Percentiles rank a stretch among this genome's conserved stretches.
phyloP scores from a whole-genome alignment of 2,113 vertebrate species.

The Ranitomeya imitator region DNA sequence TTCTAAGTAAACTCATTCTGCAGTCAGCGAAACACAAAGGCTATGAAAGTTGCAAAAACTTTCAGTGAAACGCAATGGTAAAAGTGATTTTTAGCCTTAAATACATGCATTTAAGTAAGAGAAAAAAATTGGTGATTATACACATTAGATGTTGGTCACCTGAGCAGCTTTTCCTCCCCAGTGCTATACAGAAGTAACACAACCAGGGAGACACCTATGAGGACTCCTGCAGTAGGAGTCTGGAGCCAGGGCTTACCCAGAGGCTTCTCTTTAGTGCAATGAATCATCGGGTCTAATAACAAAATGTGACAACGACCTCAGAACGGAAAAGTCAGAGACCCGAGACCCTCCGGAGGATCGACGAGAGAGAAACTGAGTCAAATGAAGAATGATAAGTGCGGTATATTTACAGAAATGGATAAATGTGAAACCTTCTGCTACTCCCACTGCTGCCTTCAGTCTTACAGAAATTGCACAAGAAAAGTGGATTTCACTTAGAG shows the following conservation, averaged over 20 bases:
- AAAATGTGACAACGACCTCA: constrained; percentile 2
- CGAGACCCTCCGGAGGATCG: not conserved
- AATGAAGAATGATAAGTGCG: constrained; percentile 6
- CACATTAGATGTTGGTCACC: not conserved
- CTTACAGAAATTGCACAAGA: not conserved
- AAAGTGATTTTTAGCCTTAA: not conserved
- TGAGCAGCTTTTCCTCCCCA: no score
- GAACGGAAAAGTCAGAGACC: constrained; percentile 48
- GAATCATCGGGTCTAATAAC: constrained; percentile 18
- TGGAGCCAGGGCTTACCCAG: constrained; percentile 23
- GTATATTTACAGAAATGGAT: not conserved
- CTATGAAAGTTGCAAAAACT: no score
- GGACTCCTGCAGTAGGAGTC: not conserved
- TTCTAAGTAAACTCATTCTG: no score
- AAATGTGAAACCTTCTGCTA: constrained; percentile 14
- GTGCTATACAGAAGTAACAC: no score
- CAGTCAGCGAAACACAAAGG: no score
- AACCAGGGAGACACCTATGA: constrained; percentile 5
- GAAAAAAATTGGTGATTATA: not conserved
- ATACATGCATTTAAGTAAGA: no score
- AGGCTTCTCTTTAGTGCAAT: constrained; percentile 9
- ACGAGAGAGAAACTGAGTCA: constrained; percentile 30
- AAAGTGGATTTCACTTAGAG: not conserved
- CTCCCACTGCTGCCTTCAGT: not conserved
- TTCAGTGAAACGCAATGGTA: no score